Evolutionary conservation across 2,113 vertebrate genomes (phyloP), one percentile per base, ranked within the genome.

Genomic region (Ailuropoda melanoleuca): DNA sequence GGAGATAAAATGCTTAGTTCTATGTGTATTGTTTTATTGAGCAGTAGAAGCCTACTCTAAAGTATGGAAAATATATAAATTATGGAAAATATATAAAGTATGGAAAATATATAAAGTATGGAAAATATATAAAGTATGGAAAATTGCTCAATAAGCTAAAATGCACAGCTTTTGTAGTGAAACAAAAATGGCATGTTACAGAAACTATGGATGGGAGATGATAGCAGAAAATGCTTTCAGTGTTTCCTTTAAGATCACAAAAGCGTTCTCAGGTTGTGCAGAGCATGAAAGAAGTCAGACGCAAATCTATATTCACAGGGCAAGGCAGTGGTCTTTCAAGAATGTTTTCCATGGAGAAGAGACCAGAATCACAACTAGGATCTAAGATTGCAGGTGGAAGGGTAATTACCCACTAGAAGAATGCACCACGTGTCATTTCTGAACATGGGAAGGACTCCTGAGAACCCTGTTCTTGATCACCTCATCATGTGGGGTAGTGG

Each of bases 341-440:
- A 90, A 50, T 85, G n/a, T 92, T 89, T 98, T 93, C 55, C 29
- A 3, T 43, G 53, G 34, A 80, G 87, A 80, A 95, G 56, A 93
- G 93, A 92, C 80, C 60, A 85, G 90, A 96, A 97, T 97, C 84
- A 72, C 93, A 88, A 97, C 68, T 46, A 88, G 48, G 90, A 92
- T 85, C 75, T 55, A 64, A 81, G 84, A 72, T 37, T 78, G 13
- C 58, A 93, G 80, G 88, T 62, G 80, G 90, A 95, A 98, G 90
- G 37, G 80, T 90, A 95, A 90, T 92, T 96, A 91, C 26, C 68
- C 90, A 84, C 72, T 31, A 43, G 56, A 85, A 66, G 84, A 92
- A 92, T 60, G 60, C 1, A 75, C 39, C 60, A 34, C 29, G 31
- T 18, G 46, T 48, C 58, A 34, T 88, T 90, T 88, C 64, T 62